A percentile compares a stretch with the other conserved stretches of the same genome.
phyloP scores from a whole-genome alignment of 2,888 invertebrate genomes.

The Agrotis exclamationis region DNA sequence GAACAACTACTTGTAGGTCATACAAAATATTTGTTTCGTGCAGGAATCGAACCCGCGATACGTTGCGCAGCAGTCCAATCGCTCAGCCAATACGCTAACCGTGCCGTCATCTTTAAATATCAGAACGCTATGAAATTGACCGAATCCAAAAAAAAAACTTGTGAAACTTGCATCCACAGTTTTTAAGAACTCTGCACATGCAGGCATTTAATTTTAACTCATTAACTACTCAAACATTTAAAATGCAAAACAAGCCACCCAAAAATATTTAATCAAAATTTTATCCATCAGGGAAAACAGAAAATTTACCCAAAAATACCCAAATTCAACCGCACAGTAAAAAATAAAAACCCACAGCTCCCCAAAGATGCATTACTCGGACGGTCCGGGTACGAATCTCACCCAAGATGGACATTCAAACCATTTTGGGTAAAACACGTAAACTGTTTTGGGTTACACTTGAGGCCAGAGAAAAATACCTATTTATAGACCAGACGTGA shows the following conservation, averaged over 20 bases:
- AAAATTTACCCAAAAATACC: conserved; percentile 24
- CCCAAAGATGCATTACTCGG: conserved; percentile 73
- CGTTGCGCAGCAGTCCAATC: too few relatives aligned
- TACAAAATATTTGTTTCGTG: too few relatives aligned
- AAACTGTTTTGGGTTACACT: conserved; percentile 74
- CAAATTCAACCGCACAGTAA: conserved; percentile 40
- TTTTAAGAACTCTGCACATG: neutral
- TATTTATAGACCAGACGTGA: neutral
- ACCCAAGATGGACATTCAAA: conserved; percentile 78
- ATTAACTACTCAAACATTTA: neutral
- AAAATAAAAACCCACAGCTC: conserved; percentile 65
- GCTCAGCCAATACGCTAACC: too few relatives aligned
- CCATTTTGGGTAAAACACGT: conserved; percentile 81
- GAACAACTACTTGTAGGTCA: too few relatives aligned
- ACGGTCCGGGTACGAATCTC: conserved; percentile 72
- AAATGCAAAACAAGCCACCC: conserved; percentile 14
- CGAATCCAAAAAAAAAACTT: too few relatives aligned
- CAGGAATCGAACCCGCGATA: too few relatives aligned
- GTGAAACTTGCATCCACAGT: too few relatives aligned
- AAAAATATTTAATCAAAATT: conserved; percentile 25
- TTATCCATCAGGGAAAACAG: neutral
- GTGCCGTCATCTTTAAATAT: too few relatives aligned
- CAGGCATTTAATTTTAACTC: neutral
- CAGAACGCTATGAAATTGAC: too few relatives aligned
- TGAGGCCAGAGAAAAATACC: conserved; percentile 60